Evolutionary conservation across 2,888 invertebrate genomes (phyloP), one percentile per base, ranked within the genome.

Genomic region (Clusia tigrina): DNA sequence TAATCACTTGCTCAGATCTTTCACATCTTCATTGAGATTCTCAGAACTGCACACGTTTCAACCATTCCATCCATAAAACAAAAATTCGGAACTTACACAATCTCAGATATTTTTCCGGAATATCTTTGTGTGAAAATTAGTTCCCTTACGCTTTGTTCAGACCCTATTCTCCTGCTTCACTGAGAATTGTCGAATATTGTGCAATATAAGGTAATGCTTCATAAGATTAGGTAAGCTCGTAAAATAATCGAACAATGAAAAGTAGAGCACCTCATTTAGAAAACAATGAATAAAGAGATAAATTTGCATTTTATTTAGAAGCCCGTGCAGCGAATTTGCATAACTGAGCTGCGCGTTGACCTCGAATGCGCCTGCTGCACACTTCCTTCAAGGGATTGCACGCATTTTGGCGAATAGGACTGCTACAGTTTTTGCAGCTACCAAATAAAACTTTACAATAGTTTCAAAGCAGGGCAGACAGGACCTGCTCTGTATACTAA

Each of bases 281-380:
- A 48, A 3, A 64, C 66, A 65, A 67, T 65, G 72, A 24, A 59
- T 12, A 17, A 69, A 72, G 59, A 42, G 64, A 69, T 64, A 68
- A 66, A 72, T 74, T 68, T 58, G 64, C 64, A 3, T 68, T 71
- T 66, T 74, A 76, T 76, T 74, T 77, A 74, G 67, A 77, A 77
- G 68, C 68, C 71, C 17, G 67, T 67, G 26, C 55, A 2, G 52
- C 46, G 23, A 9, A 22, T 48, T 48, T 48, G 48, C 48, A 48
- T 48, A 48, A 48, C 48, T 5, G n/a, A n/a, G n/a, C n/a, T n/a
- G n/a, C 6, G 15, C 48, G 2, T 9, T 48, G 48, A 22, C 48
- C 48, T 48, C 48, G 48, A 48, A 48, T 5, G n/a, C n/a, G 32
- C 6, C n/a, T 3, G 42, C 42, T 42, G 6, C 42, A 42, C n/a